phyloP scores from a whole-genome alignment of 2,888 invertebrate genomes.

The Meiosimyza platycephala region DNA sequence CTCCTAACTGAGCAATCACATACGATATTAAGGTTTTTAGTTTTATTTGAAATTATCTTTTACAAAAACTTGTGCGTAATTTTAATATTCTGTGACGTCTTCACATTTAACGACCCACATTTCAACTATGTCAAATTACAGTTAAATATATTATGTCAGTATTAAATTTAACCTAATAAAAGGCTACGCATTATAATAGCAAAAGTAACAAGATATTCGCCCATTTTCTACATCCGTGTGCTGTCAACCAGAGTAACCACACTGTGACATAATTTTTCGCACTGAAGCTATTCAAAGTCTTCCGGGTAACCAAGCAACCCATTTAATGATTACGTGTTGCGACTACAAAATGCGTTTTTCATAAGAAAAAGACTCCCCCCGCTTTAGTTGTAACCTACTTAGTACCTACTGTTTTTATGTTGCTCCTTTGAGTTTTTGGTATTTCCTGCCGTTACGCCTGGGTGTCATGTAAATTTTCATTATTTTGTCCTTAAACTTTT shows the following conservation, averaged over 20 bases:
- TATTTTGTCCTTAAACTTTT: background rate
- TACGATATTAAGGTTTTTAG: no score
- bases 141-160: background rate
- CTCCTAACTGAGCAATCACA: no score
- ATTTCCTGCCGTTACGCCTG: slow-evolving; percentile 7
- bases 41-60: no score
- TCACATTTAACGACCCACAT: no score
- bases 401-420: background rate
- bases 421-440: slow-evolving; percentile 2
- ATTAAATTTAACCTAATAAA: slow-evolving; percentile 15
- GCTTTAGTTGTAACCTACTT: background rate
- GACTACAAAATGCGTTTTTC: slow-evolving; percentile 1
- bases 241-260: no score
- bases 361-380: no score
- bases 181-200: background rate
- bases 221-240: no score
- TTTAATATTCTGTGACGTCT: no score
- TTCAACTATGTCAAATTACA: background rate
- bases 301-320: background rate
- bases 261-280: no score
- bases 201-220: background rate
- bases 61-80: no score
- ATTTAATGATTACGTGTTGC: slow-evolving; percentile 19
- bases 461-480: slow-evolving; percentile 7
- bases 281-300: no score